Base-by-base conservation (phyloP, 2,888 invertebrate species). In the Drosophila testacea region DNA sequence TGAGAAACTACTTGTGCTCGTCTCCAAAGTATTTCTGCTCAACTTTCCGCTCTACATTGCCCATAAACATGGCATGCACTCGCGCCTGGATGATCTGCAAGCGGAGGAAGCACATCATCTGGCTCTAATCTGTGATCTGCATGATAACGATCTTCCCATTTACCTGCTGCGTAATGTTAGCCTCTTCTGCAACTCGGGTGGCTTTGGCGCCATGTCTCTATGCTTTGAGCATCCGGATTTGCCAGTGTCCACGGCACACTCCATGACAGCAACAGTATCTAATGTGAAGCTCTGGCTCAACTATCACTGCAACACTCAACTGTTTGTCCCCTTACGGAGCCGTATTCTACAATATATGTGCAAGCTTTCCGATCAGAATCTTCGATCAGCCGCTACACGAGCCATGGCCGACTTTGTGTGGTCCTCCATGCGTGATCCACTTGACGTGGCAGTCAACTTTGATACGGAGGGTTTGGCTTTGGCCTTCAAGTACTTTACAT, bases 401-500 rank as follows among this genome's bases (percentile, higher is more conserved):
- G 97, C 97, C 83, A 98, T 98, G 97, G 98, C 98, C 82, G 97
- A 98, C 94, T 97, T 98, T 91, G 98, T 98, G 95, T 98, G 98
- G 98, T 97, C 97, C 74, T 97, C 98, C 9, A 96, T 98, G 46
- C 98, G 98, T 90, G 98, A 98, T 93, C 98, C 98, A 0, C 93
- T 97, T 54, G 97, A 97, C 90, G 95, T 96, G 1, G 96, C 97
- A 1, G 93, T 96, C 36, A 95, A 96, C n/a, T 98, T 97, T 90
- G 98, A 98, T 89, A 94, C 95, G 1, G 98, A 98, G 90, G 98
- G 98, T 0, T 93, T 98, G 41, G 96, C 97, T 67, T 93, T 98
- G 74, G 98, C 98, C n/a, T 98, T 98, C 92, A 98, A 98, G 92
- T 98, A 98, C 93, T 98, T 98, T 91, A 97, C 97, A 73, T 98